Evolutionary conservation across 92 coral and sea anemone genomes (phyloP).

Genomic region (Parazoanthus swiftii): DNA sequence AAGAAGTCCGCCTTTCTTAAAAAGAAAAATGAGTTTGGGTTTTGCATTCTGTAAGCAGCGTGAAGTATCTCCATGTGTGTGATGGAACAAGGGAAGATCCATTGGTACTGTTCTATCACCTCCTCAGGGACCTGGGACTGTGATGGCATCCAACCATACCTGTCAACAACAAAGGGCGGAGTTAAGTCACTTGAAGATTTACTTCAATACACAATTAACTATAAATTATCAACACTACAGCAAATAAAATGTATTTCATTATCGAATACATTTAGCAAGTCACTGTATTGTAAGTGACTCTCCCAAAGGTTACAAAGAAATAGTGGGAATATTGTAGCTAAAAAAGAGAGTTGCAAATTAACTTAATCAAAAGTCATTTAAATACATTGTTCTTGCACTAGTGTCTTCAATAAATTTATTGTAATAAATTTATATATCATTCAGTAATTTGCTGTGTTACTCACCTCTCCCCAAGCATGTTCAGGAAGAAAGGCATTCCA

Average conservation of each 20-base stretch:
- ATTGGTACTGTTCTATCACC: slow-evolving; percentile 60
- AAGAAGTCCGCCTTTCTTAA: slow-evolving; percentile 62
- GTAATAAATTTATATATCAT: no score
- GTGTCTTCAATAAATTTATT: no score
- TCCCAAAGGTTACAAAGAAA: no score
- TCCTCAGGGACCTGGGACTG: slow-evolving; percentile 62
- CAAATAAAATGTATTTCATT: neutral
- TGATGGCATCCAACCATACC: slow-evolving; percentile 84
- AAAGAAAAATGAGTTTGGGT: slow-evolving; percentile 74
- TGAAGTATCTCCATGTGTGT: slow-evolving; percentile 86
- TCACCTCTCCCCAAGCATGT: slow-evolving; percentile 83
- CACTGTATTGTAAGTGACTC: no score
- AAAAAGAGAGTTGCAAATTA: no score
- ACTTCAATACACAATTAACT: no score
- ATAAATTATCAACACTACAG: no score
- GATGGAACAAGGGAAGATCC: slow-evolving; percentile 76
- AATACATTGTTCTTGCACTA: no score
- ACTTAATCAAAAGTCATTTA: no score
- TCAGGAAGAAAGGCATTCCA: slow-evolving; percentile 76
- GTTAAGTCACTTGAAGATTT: no score
- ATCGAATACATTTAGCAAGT: no score
- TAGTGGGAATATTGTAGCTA: no score
- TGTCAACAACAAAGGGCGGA: neutral
- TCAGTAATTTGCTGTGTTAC: neutral
- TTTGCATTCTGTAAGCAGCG: slow-evolving; percentile 70